Base-by-base conservation (phyloP, 2,888 invertebrate species). In the Drosophila setosimentum region DNA sequence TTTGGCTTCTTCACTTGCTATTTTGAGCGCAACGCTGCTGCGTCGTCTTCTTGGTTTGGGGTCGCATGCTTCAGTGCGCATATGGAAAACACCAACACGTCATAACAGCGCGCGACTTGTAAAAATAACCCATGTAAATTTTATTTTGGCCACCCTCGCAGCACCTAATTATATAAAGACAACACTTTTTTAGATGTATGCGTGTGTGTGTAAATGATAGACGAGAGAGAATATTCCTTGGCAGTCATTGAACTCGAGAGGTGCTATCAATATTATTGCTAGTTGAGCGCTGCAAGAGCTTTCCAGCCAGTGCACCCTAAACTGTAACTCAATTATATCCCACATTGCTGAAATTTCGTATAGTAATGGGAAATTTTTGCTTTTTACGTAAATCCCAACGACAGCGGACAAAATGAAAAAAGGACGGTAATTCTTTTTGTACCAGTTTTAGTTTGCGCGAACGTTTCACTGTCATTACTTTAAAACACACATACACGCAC, bases 51-150 rank as follows among this genome's bases (percentile, higher is more conserved):
- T 91, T 91, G 79, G 91, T 80, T 45, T 89, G 91, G 87, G 91
- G 91, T 91, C 91, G 80, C 78, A 84, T 84, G 91, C 90, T 82
- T 89, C 89, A 82, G 70, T 78, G 88, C 77, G 51, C 79, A 70
- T 79, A 78, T 80, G 57, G 58, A 75, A 68, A 67, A 62, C 65
- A 62, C 45, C 66, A 49, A 33, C 62, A 45, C n/a, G 32, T 57
- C 77, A 62, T 60, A 68, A 51, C 71, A 71, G 40, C 71, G 75
- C 50, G 24, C 54, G 37, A 63, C 85, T 85, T 85, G 81, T 84
- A 87, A 82, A 84, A 84, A 84, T 87, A 84, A 78, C 70, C 76
- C 76, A 82, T 78, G 78, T 85, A 68, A 82, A 80, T 82, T 87
- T 82, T 74, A 85, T 82, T 87, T 80, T 75, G 80, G 73, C 73